Base-by-base conservation (phyloP, 2,113 vertebrate genomes). In the Nettapus auritus region DNA sequence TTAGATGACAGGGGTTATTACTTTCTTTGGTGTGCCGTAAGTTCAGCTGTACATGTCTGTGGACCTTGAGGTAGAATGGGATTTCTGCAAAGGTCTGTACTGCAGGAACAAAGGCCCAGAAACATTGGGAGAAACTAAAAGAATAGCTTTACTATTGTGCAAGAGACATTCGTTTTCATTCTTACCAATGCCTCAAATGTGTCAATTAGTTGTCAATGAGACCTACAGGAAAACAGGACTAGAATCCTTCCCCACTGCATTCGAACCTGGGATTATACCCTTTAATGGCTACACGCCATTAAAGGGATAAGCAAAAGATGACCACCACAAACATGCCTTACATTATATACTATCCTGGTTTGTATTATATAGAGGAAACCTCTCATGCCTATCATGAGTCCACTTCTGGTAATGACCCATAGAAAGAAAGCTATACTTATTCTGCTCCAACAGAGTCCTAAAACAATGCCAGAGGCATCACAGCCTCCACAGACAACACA, bases 391-490 rank as follows among this genome's bases (percentile, higher is more conserved):
- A 18, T 42, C 52, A 8, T 11, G 19, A 44, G 22, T 77, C 64
- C 44, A 91, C 89, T 22, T 22, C 97, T 13, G 96, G 96, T 22
- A 97, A 98, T 42, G 95, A 98, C 82, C 90, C 84, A 19, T 96
- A 97, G 29, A 97, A 97, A 86, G 97, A 98, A 48, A 57, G 84
- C 25, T 97, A 96, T 87, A 96, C 97, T 8, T 98, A 97, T n/a
- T 70, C 89, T 68, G 94, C 96, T 82, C 96, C 96, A 31, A 86
- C 96, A 6, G 97, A 98, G 86, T 97, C 98, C 33, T 97, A 98
- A 42, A 92, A 92, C 96, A 98, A 98, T 38, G 98, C 97, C 69
- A 97, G 98, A 84, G 96, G 98, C 87, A 97, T 98, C 55, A 94
- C 82, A 94, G 97, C 79, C 13, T 95, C 98, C 83, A 97, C 93